Percentiles rank a stretch among this genome's conserved stretches.
These are phyloP conservation scores for Burhinus oedicnemus DNA, from an alignment of 2,113 vertebrate genomes.

Conservation along the genomic window DNA sequence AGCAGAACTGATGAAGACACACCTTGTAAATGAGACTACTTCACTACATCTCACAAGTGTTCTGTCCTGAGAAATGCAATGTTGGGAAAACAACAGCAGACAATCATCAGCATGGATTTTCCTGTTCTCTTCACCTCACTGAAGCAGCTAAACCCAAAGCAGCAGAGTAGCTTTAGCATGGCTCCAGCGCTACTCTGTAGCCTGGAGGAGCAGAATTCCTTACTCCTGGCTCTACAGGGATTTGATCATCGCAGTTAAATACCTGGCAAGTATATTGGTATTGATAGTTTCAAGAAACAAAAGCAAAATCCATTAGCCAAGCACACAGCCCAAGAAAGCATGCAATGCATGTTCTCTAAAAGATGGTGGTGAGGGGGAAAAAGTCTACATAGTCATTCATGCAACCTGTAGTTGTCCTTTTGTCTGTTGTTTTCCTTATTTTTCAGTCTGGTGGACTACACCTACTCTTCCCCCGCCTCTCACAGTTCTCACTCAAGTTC, in stretches of 20 bases:
- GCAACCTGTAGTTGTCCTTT: background rate
- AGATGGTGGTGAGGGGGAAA: fast-evolving
- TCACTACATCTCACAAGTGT: background rate
- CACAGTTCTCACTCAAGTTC: background rate
- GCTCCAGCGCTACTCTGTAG: background rate
- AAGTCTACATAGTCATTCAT: background rate
- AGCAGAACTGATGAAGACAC: background rate
- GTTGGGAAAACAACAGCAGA: background rate
- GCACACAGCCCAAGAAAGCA: background rate
- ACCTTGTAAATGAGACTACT: background rate
- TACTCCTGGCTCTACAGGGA: background rate
- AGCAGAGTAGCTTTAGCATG: background rate
- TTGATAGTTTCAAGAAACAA: background rate
- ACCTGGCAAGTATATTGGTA: background rate
- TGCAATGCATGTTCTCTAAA: background rate
- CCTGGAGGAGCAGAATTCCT: background rate
- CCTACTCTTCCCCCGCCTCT: background rate
- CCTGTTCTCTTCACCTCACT: background rate
- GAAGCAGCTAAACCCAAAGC: background rate
- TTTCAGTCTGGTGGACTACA: background rate
- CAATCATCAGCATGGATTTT: background rate
- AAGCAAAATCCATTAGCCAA: background rate
- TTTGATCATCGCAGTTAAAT: background rate
- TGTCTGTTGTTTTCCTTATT: background rate
- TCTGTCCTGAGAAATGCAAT: background rate